These are phyloP conservation scores for Drosophila pandora DNA, from an alignment of 1,140 invertebrate genomes.

Conservation along the genomic window DNA sequence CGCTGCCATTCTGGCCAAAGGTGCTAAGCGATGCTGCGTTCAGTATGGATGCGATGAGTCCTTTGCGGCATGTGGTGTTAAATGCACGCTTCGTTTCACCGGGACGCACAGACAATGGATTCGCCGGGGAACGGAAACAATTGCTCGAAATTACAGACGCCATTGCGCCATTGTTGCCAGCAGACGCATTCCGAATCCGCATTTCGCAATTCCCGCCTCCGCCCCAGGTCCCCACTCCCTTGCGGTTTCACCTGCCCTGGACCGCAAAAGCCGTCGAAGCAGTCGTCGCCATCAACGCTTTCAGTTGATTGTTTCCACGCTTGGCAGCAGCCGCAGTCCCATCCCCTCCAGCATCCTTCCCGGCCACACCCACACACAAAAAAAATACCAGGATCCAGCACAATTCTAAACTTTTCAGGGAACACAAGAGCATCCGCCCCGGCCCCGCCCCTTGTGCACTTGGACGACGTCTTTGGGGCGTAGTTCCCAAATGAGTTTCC, in stretches of 20 bases:
- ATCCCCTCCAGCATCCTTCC: constrained; percentile 13
- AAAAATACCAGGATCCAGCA: constrained; percentile 28
- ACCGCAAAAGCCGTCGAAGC: constrained; percentile 39
- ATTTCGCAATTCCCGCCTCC: neutral
- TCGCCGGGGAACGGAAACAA: constrained; percentile 70
- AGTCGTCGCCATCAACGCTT: constrained; percentile 67
- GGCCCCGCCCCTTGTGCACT: constrained; percentile 38
- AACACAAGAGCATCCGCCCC: constrained; percentile 4
- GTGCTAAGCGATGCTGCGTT: constrained; percentile 57
- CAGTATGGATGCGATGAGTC: constrained; percentile 31
- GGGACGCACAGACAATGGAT: constrained; percentile 47
- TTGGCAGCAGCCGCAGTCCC: constrained; percentile 28
- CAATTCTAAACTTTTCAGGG: constrained; percentile 35
- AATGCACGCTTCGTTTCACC: constrained; percentile 64
- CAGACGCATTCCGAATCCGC: constrained; percentile 45
- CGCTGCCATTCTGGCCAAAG: constrained; percentile 47
- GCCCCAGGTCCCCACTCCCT: neutral
- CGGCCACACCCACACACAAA: constrained; percentile 39
- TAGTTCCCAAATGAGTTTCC: constrained; percentile 76
- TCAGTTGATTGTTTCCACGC: constrained; percentile 77
- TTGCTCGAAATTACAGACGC: constrained; percentile 77
- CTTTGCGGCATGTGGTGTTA: constrained; percentile 44
- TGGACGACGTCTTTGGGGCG: constrained; percentile 56
- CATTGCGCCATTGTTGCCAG: constrained; percentile 74
- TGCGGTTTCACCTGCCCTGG: constrained; percentile 48